Evolutionary conservation across 2,888 invertebrate genomes (phyloP).

Genomic region (Mimas tiliae): DNA sequence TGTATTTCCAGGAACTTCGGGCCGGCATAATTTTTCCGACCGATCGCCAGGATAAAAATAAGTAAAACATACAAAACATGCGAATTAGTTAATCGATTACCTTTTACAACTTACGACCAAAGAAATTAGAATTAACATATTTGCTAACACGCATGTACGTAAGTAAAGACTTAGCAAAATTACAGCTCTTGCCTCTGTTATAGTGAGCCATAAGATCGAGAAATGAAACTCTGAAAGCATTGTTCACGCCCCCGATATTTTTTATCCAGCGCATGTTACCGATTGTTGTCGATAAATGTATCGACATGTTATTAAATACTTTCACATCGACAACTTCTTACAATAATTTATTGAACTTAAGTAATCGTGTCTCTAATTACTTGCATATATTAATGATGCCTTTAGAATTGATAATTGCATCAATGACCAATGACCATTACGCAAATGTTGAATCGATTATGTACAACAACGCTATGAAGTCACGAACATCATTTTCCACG

Average conservation of each 20-base stretch:
- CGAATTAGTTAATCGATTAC: not conserved
- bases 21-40: too few relatives aligned
- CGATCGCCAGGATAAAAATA: too few relatives aligned
- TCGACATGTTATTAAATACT: constrained; percentile 61
- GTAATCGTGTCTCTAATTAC: constrained; percentile 22
- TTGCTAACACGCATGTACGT: not conserved
- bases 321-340: constrained; percentile 57
- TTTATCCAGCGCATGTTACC: constrained; percentile 59
- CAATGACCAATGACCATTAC: constrained; percentile 19
- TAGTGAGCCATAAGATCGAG: constrained; percentile 36
- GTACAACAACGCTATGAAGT: constrained; percentile 14
- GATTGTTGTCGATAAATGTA: constrained; percentile 62
- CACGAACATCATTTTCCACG: constrained; percentile 24
- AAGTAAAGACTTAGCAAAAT: not conserved
- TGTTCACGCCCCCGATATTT: constrained; percentile 58
- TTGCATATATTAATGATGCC: constrained; percentile 10
- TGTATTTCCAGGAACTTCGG: too few relatives aligned
- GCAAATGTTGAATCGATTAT: constrained; percentile 23
- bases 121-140: not conserved
- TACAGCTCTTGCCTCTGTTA: not conserved
- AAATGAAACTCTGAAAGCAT: constrained; percentile 64
- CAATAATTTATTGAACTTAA: constrained; percentile 22
- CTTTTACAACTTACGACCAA: not conserved
- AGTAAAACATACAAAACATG: too few relatives aligned
- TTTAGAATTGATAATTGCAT: constrained; percentile 25